These are phyloP conservation scores for Lagopus leucura DNA, from an alignment of 2,113 vertebrate species.

Conservation along the genomic window DNA sequence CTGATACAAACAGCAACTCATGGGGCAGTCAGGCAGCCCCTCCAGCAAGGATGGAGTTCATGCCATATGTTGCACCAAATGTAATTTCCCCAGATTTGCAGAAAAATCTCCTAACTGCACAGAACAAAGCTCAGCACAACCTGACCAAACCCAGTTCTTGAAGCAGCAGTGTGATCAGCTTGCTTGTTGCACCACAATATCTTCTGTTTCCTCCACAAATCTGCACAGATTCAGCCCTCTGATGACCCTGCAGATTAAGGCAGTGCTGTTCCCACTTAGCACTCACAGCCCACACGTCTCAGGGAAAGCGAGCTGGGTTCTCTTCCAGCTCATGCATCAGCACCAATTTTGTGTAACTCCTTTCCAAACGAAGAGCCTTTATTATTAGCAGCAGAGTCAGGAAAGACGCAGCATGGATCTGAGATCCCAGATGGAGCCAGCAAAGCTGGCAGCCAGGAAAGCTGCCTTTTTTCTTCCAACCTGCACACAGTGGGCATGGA, in stretches of 20 bases:
- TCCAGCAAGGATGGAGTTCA: neutral
- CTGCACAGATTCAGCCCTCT: neutral
- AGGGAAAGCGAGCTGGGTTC: neutral
- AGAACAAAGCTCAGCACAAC: neutral
- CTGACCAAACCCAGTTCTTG: neutral
- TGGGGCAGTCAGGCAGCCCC: neutral
- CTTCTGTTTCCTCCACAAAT: slow-evolving; percentile 16
- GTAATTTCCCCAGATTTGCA: slow-evolving; percentile 13
- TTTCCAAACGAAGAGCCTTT: slow-evolving; percentile 56
- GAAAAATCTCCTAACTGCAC: neutral
- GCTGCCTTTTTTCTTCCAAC: neutral
- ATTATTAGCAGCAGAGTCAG: slow-evolving; percentile 35
- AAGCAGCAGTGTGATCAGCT: neutral
- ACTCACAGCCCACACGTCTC: neutral
- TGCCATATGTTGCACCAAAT: slow-evolving; percentile 8
- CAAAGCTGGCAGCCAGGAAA: slow-evolving; percentile 34
- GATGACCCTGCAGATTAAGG: neutral
- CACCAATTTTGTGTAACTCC: slow-evolving; percentile 22
- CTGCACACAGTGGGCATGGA: neutral
- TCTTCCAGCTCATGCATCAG: neutral
- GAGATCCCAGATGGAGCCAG: slow-evolving; percentile 50
- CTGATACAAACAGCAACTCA: neutral
- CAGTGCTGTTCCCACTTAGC: neutral
- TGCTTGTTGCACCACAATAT: neutral
- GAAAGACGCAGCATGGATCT: slow-evolving; percentile 52